Evolutionary conservation across 2,888 invertebrate species (phyloP).

Genomic region (Drosophila tanythrix): DNA sequence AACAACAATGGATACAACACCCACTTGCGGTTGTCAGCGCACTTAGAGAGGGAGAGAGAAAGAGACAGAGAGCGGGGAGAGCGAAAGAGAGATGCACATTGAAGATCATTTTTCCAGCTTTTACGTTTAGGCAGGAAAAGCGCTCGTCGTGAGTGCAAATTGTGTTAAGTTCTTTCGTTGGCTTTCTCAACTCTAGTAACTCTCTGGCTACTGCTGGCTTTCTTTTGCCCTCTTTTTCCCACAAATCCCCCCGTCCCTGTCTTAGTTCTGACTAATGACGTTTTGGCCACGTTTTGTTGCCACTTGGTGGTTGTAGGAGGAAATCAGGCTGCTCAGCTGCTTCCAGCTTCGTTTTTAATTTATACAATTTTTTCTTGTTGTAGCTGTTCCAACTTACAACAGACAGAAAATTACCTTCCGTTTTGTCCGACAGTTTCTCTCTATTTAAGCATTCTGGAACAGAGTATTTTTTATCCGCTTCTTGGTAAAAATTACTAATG

Average conservation of each 20-base stretch:
- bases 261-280: slow-evolving; percentile 71
- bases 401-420: slow-evolving; percentile 7
- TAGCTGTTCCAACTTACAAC: not conserved
- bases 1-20: slow-evolving; percentile 52
- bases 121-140: slow-evolving; percentile 74
- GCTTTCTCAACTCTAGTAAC: slow-evolving; percentile 64
- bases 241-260: not conserved
- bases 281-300: slow-evolving; percentile 45
- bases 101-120: slow-evolving; percentile 58
- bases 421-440: slow-evolving; percentile 61
- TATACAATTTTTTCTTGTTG: slow-evolving; percentile 13
- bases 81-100: not conserved
- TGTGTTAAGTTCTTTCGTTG: slow-evolving; percentile 76
- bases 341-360: slow-evolving; percentile 43
- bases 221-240: slow-evolving; percentile 39
- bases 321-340: slow-evolving; percentile 36
- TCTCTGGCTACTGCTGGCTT: slow-evolving; percentile 55
- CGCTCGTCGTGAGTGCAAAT: slow-evolving; percentile 77
- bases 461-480: slow-evolving; percentile 36
- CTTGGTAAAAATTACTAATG: slow-evolving; percentile 60
- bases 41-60: slow-evolving; percentile 16
- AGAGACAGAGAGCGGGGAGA: not conserved
- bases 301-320: slow-evolving; percentile 67
- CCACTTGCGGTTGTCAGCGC: slow-evolving; percentile 74
- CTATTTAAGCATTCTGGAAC: slow-evolving; percentile 62